Conservation (phyloP, 2,797 vertebrate genomes). For the Danio kyathit region DNA sequence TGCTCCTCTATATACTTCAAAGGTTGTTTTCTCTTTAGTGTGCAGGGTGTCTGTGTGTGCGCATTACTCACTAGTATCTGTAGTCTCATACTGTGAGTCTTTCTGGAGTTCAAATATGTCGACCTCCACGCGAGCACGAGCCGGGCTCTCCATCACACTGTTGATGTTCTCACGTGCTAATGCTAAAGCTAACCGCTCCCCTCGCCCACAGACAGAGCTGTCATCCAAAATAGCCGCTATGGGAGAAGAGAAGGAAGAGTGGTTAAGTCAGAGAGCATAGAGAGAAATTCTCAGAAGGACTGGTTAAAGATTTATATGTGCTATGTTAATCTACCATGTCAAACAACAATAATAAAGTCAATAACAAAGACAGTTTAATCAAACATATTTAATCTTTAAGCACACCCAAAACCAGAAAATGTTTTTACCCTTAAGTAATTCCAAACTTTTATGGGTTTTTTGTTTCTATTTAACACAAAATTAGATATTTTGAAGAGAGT, state of each 20-base stretch:
- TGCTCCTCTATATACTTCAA: not conserved
- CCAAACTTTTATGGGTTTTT: too few relatives aligned
- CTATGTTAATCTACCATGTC: not conserved
- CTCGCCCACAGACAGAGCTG: slow-evolving; percentile 87
- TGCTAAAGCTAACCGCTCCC: slow-evolving; percentile 88
- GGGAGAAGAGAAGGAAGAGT: not conserved
- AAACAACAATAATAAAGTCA: not conserved
- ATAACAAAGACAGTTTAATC: not conserved
- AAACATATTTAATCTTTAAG: too few relatives aligned
- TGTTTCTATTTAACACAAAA: too few relatives aligned
- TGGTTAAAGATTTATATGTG: not conserved
- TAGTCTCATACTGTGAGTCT: slow-evolving; percentile 93
- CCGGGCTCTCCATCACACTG: slow-evolving; percentile 81
- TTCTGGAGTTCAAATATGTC: slow-evolving; percentile 90
- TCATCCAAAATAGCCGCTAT: slow-evolving; percentile 91
- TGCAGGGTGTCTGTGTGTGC: not conserved
- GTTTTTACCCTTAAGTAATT: too few relatives aligned
- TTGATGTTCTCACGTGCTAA: slow-evolving; percentile 92
- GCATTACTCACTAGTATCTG: slow-evolving; percentile 87
- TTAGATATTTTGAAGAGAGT: too few relatives aligned
- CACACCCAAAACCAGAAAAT: too few relatives aligned
- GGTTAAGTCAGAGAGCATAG: slow-evolving; percentile 3
- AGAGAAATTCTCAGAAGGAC: not conserved
- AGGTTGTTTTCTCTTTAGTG: not conserved
- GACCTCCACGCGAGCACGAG: slow-evolving; percentile 87